phyloP scores from a whole-genome alignment of 2,888 invertebrate genomes.

The Patella pellucida region DNA sequence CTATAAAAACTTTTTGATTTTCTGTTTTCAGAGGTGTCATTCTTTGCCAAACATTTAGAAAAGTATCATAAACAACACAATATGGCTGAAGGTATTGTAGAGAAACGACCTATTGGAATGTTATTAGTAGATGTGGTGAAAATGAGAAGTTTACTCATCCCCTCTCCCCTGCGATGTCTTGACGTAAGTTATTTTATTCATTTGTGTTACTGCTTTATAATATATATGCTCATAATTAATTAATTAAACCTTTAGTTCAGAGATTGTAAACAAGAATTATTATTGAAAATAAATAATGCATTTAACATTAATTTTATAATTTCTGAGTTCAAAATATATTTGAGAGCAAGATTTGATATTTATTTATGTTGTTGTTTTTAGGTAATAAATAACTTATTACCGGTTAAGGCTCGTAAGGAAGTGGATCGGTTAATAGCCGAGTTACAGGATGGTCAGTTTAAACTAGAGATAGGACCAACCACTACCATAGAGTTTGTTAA shows the following conservation, averaged over 20 bases:
- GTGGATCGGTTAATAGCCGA: slow-evolving; percentile 74
- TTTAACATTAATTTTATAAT: too few species aligned
- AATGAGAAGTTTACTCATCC: slow-evolving; percentile 81
- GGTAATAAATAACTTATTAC: slow-evolving; percentile 67
- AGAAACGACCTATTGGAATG: slow-evolving; percentile 81
- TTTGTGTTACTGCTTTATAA: too few species aligned
- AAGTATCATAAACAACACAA: slow-evolving; percentile 81
- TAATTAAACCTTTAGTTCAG: too few species aligned
- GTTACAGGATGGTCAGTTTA: slow-evolving; percentile 78
- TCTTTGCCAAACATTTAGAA: slow-evolving; percentile 79
- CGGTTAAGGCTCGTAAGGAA: slow-evolving; percentile 65
- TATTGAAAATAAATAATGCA: too few species aligned
- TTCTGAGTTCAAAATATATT: too few species aligned
- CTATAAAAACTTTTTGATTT: too few species aligned
- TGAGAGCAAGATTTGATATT: too few species aligned
- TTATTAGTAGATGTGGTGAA: slow-evolving; percentile 79
- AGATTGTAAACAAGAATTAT: too few species aligned
- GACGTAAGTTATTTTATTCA: slow-evolving; percentile 71
- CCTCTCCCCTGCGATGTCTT: slow-evolving; percentile 81
- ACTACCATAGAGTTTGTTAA: slow-evolving; percentile 82
- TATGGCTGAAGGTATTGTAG: slow-evolving; percentile 78
- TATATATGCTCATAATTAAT: too few species aligned
- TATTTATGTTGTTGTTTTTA: slow-evolving; percentile 30
- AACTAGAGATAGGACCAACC: slow-evolving; percentile 78
- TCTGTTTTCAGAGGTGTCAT: slow-evolving; percentile 73